Percentiles rank a stretch among this genome's conserved stretches.
Evolutionary conservation across 2,113 vertebrate species (phyloP).

Genomic region (Orientallactaga bullata): DNA sequence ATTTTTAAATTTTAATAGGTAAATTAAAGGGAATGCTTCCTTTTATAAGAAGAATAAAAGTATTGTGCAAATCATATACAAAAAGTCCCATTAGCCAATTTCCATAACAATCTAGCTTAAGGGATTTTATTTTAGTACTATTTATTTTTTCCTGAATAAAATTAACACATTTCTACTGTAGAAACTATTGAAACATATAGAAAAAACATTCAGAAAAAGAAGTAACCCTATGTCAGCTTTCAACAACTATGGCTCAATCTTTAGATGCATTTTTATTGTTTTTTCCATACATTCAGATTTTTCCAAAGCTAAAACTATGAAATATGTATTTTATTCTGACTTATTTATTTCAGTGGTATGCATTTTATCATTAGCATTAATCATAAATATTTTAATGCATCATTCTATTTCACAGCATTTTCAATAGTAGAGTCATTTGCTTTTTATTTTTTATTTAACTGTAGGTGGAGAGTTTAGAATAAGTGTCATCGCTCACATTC

Average conservation of each 20-base stretch:
- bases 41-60: constrained; percentile 21
- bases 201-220: background rate
- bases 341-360: background rate
- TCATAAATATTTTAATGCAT: background rate
- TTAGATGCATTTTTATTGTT: constrained; percentile 15
- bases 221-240: background rate
- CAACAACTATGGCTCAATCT: background rate
- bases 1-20: constrained; percentile 31
- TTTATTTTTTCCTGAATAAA: constrained; percentile 15
- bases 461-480: background rate
- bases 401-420: background rate
- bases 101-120: background rate
- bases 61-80: background rate
- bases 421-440: background rate
- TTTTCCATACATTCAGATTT: background rate
- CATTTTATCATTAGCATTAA: constrained; percentile 19
- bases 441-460: background rate
- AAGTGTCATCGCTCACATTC: background rate
- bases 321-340: background rate
- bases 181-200: constrained; percentile 38
- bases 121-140: constrained; percentile 4
- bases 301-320: constrained; percentile 2
- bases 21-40: background rate
- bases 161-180: background rate
- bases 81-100: background rate